Evolutionary conservation across 1,140 invertebrate species (phyloP), one percentile per base, ranked within the genome.

Genomic region (Halotydeus destructor): DNA sequence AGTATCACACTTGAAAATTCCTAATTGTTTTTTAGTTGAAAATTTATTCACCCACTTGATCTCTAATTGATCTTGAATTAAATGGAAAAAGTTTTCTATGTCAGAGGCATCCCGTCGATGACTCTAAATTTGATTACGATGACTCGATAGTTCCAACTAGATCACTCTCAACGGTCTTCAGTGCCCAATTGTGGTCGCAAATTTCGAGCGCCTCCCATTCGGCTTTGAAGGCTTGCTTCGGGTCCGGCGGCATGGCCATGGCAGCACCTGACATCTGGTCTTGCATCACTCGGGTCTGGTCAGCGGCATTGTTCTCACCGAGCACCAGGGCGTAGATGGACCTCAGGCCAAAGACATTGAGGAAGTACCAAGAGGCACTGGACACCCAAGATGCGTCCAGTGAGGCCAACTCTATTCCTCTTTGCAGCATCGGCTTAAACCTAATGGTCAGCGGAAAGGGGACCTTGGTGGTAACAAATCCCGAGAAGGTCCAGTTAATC

Each of bases 401-500:
- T 22, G 88, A 89, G 5, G 73, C 68, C 23, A 99, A 63, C 61
- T 99, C 91, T 42, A 99, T 79, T 28, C 94, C 94, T 56, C 93
- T 67, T 68, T 99, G 94, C 42, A 99, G 65, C 94, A 99, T 99
- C 2, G 91, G 88, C 60, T 99, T 99, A 58, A 98, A 99, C 23
- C 91, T 71, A 23, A 97, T 64, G 0, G 94, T 99, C 37, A 99
- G 58, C 0, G 93, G 94, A 62, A 99, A 99, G 45, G 94, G 94
- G 12, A 98, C 91, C 68, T 94, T 94, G 12, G 88, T 98, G 36
- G 93, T 97, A 28, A 99, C 80, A 62, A 99, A 99, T 37, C 94
- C 94, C 45, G 89, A 96, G 61, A 99, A 98, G 67, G 96, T 96
- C 93, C 93, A 99, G 59, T 99, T 99, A 51, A 99, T 99, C 93